phyloP scores from a whole-genome alignment of 2,113 vertebrate species.

The Nibea coibor region DNA sequence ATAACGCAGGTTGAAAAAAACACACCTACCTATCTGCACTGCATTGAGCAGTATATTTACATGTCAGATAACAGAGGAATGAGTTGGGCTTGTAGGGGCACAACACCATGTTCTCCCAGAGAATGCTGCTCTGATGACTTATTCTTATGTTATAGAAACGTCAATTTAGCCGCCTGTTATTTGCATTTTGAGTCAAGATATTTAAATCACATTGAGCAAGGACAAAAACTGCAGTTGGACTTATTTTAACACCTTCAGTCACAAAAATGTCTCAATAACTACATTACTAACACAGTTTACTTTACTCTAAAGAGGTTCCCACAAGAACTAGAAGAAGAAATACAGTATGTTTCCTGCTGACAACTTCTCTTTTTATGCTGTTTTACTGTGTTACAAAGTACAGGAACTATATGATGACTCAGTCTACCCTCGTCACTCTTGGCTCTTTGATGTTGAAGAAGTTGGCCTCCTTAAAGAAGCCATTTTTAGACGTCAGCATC shows the following conservation, averaged over 20 bases:
- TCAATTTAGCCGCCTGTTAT: no score
- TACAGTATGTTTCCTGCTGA: neutral
- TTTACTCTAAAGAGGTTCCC: neutral
- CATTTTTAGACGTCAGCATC: constrained; percentile 7
- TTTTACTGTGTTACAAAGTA: neutral
- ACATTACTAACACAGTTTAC: neutral
- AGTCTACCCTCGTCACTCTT: neutral
- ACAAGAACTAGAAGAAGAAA: neutral
- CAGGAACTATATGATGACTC: constrained; percentile 36
- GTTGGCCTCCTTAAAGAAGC: constrained; percentile 25
- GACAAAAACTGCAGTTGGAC: neutral
- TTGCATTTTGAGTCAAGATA: neutral
- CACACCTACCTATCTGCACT: neutral
- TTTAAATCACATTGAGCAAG: neutral
- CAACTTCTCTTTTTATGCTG: constrained; percentile 17
- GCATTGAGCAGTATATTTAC: constrained; percentile 18
- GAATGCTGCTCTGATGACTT: neutral
- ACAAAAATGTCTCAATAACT: neutral
- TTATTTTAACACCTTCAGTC: neutral
- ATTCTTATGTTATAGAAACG: neutral
- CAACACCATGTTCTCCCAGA: constrained; percentile 4
- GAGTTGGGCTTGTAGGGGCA: neutral
- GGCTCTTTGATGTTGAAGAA: constrained; percentile 19
- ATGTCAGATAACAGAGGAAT: constrained; percentile 61
- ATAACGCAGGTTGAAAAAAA: constrained; percentile 26